These are phyloP conservation scores for Naja naja DNA, from an alignment of 2,113 vertebrate genomes.

Conservation along the genomic window DNA sequence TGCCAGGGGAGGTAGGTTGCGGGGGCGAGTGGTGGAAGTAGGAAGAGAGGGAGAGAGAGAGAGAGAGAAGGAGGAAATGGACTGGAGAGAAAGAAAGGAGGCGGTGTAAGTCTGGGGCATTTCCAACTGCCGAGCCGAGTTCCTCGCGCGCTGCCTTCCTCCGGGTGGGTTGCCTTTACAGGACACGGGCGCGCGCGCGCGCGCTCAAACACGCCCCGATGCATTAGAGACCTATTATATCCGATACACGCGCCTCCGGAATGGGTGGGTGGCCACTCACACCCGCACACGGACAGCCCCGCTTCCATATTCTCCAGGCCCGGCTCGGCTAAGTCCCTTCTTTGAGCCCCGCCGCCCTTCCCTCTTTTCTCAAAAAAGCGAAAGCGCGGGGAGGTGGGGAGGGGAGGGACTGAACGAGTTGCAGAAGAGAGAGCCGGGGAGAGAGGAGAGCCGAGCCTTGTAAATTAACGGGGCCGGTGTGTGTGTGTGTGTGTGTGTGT, in stretches of 20 bases:
- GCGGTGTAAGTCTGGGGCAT: neutral
- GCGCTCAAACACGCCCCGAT: no score
- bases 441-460: slow-evolving; percentile 19
- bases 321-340: neutral
- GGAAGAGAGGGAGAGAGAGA: neutral
- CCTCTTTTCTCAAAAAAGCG: neutral
- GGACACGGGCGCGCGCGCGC: neutral
- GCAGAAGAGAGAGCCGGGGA: neutral
- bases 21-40: neutral
- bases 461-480: neutral
- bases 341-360: neutral
- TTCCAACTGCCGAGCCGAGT: neutral
- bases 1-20: neutral
- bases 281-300: neutral
- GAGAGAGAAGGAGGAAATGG: neutral
- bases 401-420: neutral
- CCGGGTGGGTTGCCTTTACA: neutral
- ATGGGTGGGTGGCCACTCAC: neutral
- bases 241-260: neutral
- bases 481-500: no score
- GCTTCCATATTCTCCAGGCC: neutral
- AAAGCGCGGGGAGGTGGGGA: neutral
- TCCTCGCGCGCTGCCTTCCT: neutral
- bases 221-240: neutral
- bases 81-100: neutral